phyloP scores from a whole-genome alignment of 2,797 vertebrate species.

The Pelobates cultripes region DNA sequence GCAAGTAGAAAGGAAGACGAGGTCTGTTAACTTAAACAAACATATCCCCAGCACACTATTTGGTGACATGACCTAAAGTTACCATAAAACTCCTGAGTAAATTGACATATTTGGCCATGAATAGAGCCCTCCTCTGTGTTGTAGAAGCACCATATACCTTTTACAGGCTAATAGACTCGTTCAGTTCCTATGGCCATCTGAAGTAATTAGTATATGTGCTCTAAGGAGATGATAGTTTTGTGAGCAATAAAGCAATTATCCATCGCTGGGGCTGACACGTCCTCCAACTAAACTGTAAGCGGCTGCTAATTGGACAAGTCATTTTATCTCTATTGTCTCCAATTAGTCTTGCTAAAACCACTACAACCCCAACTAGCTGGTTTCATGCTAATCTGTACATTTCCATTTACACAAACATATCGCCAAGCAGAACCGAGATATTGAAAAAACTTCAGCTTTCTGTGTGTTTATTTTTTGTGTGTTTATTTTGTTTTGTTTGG shows the following conservation, averaged over 20 bases:
- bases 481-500: too few species aligned
- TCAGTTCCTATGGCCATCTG: conserved; percentile 84
- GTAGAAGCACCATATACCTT: conserved; percentile 65
- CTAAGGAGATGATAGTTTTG: conserved; percentile 93
- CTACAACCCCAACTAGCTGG: conserved; percentile 74
- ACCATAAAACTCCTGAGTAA: neutral
- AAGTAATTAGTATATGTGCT: conserved; percentile 94
- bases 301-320: conserved; percentile 89
- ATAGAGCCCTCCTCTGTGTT: neutral
- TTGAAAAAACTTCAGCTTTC: too few species aligned
- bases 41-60: neutral
- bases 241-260: conserved; percentile 96
- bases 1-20: neutral
- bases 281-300: conserved; percentile 86
- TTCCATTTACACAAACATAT: conserved; percentile 61
- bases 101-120: neutral
- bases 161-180: conserved; percentile 91
- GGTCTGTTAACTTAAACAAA: neutral
- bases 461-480: too few species aligned
- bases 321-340: conserved; percentile 84
- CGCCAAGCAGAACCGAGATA: conserved; percentile 15
- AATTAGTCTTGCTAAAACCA: conserved; percentile 82
- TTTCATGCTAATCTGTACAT: conserved; percentile 76
- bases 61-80: neutral
- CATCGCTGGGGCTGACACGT: conserved; percentile 86